Evolutionary conservation across 2,888 invertebrate species (phyloP), one percentile per base, ranked within the genome.

Genomic region (Rhamphomyia laevipes): DNA sequence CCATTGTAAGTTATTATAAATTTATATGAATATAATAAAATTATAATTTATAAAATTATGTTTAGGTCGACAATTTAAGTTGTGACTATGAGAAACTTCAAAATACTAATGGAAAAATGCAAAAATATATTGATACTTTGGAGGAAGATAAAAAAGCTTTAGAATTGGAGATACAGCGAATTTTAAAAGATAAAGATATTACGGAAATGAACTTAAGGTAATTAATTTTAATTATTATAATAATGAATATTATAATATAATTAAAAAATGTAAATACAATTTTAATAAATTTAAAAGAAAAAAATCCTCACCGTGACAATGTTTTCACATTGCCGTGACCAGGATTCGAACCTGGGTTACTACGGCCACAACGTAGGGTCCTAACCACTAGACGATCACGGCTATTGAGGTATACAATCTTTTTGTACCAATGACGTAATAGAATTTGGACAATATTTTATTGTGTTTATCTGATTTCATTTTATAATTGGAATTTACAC

Each of bases 21-120:
- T 27, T 27, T 27, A 27, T 27, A 27, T 27, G 9, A 27, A 27
- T 27, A 9, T 27, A 7, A 4, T 6, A 27, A 9, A 27, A 27
- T 4, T 40, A 18, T 16, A 2, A 23, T 31, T 27, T 27, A 7
- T n/a, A n/a, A n/a, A n/a, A n/a, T n/a, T n/a, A n/a, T 46, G 64
- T 65, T 37, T 58, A 76, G 84, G 77, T 85, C 58, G 89, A 90
- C 61, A 77, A 80, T 13, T 66, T 89, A 15, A 85, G 82, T 61
- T 75, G 74, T 2, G 88, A 90, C 61, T 86, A 84, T 58, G 88
- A 89, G 58, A 87, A 86, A 64, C 72, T 87, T 27, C 86, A 86
- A 63, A 82, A 87, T 63, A 73, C 77, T 40, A 83, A 83, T 64
- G 74, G 73, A 31, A 81, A 84, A 46, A 67, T 87, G 17, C 86